Evolutionary conservation across 2,888 invertebrate genomes (phyloP), one percentile per base, ranked within the genome.

Genomic region (Acleris cristana): DNA sequence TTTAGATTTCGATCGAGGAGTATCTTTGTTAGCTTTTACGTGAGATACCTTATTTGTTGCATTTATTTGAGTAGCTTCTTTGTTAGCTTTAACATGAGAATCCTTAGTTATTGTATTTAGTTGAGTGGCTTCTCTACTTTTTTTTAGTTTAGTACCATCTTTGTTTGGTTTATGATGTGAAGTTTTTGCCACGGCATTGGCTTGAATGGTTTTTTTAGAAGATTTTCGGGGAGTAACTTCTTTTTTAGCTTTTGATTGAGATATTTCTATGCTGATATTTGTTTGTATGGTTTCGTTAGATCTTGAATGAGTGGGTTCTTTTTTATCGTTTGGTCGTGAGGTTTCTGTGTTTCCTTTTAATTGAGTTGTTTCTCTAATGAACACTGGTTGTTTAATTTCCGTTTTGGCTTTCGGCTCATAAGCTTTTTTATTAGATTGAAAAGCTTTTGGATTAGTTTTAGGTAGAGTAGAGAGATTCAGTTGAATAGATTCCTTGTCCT

Each of bases 131-230:
- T 60, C 34, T 34, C 1, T 34, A 0, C 34, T 2, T 2, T 10
- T 34, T 34, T 51, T 57, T 19, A 21, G 19, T 44, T 53, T n/a
- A 53, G 16, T 8, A 60, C 5, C 12, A 23, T 60, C 40, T 60
- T 60, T 61, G n/a, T 3, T 48, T 12, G 4, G 44, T 40, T 18
- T 59, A 54, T 30, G 21, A 10, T 56, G 40, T 19, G 8, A 40
- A 56, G 40, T 16, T 19, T 16, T 40, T 40, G 14, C 5, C 18
- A 40, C 16, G 6, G 40, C 12, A n/a, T 56, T 44, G 16, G 19
- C 12, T 7, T 10, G 10, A 45, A 10, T n/a, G n/a, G 23, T 4
- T 10, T 45, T 12, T 45, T n/a, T 44, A 7, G 7, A 19, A 44
- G 21, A 10, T 44, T 44, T 40, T 7, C 19, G 18, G 18, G 8